phyloP scores from a whole-genome alignment of 2,113 vertebrate species.

The Stigmatopora nigra region DNA sequence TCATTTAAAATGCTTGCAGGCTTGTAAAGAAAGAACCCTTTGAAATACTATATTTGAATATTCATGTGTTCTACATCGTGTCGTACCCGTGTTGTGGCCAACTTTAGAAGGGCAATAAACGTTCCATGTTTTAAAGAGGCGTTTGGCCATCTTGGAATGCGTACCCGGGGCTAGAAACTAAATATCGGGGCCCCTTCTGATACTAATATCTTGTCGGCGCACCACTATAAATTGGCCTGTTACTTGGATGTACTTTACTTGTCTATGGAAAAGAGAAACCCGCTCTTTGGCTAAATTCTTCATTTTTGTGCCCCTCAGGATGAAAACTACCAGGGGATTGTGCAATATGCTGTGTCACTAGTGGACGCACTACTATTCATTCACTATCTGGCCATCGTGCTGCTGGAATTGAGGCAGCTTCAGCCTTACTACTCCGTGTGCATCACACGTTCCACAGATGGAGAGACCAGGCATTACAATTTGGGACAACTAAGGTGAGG shows the following conservation, averaged over 20 bases:
- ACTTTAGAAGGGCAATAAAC: too few species aligned
- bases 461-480: conserved; percentile 86
- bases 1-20: conserved; percentile 32
- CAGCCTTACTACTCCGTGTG: conserved; percentile 82
- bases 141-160: too few species aligned
- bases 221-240: not conserved
- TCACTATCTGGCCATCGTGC: conserved; percentile 90
- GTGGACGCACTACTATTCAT: conserved; percentile 92
- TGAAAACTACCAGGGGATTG: conserved; percentile 87
- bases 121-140: too few species aligned
- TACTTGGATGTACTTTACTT: not conserved
- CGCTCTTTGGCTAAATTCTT: not conserved
- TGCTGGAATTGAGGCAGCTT: conserved; percentile 91
- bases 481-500: conserved; percentile 86
- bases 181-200: not conserved
- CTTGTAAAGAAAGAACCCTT: conserved; percentile 21
- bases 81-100: conserved; percentile 2
- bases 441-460: conserved; percentile 83
- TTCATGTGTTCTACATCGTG: conserved; percentile 40
- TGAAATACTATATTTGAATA: conserved; percentile 38
- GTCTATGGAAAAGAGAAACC: not conserved
- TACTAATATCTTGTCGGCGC: not conserved
- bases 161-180: too few species aligned
- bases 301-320: conserved; percentile 55
- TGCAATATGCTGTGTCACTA: conserved; percentile 80